Conservation (phyloP, 2,888 invertebrate species). For the Lepidonotus clava region DNA sequence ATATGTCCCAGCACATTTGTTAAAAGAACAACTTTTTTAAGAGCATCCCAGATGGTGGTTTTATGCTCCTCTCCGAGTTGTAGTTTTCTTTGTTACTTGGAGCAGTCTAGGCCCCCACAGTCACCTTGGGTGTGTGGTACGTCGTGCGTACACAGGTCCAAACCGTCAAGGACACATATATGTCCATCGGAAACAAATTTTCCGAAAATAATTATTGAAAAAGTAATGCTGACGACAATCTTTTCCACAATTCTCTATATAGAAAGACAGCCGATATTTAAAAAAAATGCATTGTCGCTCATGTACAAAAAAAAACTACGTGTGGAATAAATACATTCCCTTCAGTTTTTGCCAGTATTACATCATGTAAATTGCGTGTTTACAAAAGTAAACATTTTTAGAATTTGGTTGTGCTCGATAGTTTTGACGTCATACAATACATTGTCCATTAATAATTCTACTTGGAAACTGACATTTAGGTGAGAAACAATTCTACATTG, state of each 20-base stretch:
- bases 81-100: background rate
- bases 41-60: background rate
- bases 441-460: background rate
- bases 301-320: background rate
- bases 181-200: background rate
- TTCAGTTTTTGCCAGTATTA: constrained; percentile 16
- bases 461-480: background rate
- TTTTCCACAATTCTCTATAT: background rate
- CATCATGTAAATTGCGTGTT: constrained; percentile 2
- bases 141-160: background rate
- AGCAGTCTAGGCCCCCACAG: background rate
- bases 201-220: background rate
- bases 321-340: constrained; percentile 28
- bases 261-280: background rate
- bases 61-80: background rate
- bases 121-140: background rate
- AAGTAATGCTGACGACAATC: background rate
- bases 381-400: background rate
- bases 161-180: background rate
- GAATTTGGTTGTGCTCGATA: background rate
- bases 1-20: constrained; percentile 5
- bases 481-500: background rate
- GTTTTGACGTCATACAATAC: background rate
- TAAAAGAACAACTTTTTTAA: background rate
- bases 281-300: background rate